Percentiles rank a stretch among this genome's conserved stretches.
These are phyloP conservation scores for Eurytoma californica DNA, from an alignment of 2,888 invertebrate genomes.

Conservation along the genomic window DNA sequence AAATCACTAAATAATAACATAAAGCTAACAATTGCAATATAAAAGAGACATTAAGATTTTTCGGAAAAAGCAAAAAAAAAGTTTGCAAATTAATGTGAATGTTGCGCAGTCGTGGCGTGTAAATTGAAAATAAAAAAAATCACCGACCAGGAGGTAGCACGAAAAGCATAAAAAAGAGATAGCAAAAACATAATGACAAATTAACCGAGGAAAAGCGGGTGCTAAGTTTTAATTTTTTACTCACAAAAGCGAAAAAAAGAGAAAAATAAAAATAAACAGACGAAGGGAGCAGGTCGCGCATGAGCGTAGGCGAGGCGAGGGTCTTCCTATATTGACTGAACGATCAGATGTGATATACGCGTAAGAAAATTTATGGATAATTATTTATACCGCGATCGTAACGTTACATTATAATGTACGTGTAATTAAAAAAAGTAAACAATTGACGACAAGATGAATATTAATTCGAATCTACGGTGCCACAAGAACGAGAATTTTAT, in stretches of 20 bases:
- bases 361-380: constrained; percentile 66
- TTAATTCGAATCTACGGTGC: constrained; percentile 32
- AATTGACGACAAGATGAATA: constrained; percentile 57
- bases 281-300: constrained; percentile 58
- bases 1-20: not conserved
- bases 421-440: constrained; percentile 59
- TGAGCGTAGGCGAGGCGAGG: constrained; percentile 70
- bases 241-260: constrained; percentile 5
- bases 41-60: not conserved
- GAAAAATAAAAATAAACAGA: constrained; percentile 52
- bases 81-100: constrained; percentile 22
- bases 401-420: constrained; percentile 67
- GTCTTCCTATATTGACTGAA: constrained; percentile 76
- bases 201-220: constrained; percentile 53
- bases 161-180: not conserved
- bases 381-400: constrained; percentile 66
- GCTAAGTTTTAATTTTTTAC: constrained; percentile 43
- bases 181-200: constrained; percentile 19
- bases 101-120: constrained; percentile 7
- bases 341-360: constrained; percentile 75
- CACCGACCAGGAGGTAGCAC: constrained; percentile 2
- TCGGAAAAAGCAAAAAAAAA: not conserved
- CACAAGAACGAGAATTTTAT: constrained; percentile 41
- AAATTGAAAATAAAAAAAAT: constrained; percentile 7
- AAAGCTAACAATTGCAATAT: constrained; percentile 7